These are phyloP conservation scores for Halcyon leucocephala DNA, from an alignment of 2,797 vertebrate species.

Conservation along the genomic window DNA sequence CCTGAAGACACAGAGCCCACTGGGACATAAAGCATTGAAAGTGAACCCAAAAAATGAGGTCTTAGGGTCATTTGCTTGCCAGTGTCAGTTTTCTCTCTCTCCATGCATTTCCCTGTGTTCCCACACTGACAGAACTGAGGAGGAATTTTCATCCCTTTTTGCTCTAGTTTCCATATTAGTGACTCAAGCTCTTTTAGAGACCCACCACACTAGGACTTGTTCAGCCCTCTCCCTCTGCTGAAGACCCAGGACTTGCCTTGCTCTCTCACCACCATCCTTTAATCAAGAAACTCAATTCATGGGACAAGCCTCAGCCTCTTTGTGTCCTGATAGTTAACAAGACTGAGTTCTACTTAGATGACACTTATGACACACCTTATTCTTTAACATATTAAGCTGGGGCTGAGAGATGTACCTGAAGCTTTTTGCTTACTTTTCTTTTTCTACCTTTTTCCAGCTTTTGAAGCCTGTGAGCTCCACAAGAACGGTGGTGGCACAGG, in stretches of 20 bases:
- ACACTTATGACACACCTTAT: accelerated
- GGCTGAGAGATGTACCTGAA: background rate
- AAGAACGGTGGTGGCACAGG: accelerated
- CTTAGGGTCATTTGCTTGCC: background rate
- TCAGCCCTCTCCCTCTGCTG: background rate
- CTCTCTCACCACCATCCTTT: background rate
- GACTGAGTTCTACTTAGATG: background rate
- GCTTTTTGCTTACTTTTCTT: background rate
- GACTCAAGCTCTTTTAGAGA: background rate
- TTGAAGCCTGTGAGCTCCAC: background rate
- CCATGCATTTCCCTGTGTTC: background rate
- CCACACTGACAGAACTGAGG: background rate
- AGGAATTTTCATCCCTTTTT: background rate
- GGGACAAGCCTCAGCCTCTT: background rate
- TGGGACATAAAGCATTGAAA: background rate
- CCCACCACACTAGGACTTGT: background rate
- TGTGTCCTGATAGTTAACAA: background rate
- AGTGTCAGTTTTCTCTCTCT: background rate
- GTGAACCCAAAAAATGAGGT: background rate
- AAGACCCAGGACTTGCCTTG: background rate
- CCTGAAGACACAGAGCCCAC: background rate
- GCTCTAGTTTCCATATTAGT: accelerated
- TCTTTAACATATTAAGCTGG: background rate
- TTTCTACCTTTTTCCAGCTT: background rate
- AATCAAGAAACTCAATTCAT: background rate